Evolutionary conservation across 2,113 vertebrate species (phyloP).

Genomic region (Podocnemis expansa): DNA sequence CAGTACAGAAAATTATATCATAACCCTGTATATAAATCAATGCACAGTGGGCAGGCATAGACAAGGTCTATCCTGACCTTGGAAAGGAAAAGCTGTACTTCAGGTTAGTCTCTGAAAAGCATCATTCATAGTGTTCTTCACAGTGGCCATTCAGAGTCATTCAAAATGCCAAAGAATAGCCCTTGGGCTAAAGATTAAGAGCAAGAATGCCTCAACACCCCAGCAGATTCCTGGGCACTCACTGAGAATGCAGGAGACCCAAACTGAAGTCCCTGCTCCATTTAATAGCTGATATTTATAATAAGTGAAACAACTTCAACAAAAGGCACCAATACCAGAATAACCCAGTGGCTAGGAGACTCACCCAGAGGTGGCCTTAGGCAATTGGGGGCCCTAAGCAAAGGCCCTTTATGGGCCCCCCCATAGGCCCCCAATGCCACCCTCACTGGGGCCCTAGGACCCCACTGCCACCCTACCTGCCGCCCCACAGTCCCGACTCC

Average conservation of each 20-base stretch:
- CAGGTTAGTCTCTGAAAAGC: not conserved
- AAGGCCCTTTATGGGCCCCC: no score
- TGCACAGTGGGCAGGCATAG: not conserved
- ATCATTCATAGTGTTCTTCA: not conserved
- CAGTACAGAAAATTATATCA: not conserved
- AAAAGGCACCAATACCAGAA: no score
- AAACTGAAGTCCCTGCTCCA: not conserved
- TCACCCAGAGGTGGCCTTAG: no score
- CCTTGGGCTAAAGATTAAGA: not conserved
- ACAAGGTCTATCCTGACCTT: not conserved
- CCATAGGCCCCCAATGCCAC: no score
- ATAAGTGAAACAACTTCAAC: no score
- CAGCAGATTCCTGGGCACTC: not conserved
- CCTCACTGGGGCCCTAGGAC: no score
- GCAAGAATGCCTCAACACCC: not conserved
- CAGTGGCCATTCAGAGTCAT: not conserved
- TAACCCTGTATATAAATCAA: constrained; percentile 8
- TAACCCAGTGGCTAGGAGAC: no score
- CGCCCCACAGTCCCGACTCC: no score
- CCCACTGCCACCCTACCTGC: no score
- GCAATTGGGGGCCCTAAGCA: no score
- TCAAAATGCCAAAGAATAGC: not conserved
- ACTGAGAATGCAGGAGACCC: no score
- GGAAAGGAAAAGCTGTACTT: not conserved
- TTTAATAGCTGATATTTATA: not conserved